A percentile compares a stretch with the other conserved stretches of the same genome.
phyloP scores from a whole-genome alignment of 2,113 vertebrate genomes.

The Labeo rohita region DNA sequence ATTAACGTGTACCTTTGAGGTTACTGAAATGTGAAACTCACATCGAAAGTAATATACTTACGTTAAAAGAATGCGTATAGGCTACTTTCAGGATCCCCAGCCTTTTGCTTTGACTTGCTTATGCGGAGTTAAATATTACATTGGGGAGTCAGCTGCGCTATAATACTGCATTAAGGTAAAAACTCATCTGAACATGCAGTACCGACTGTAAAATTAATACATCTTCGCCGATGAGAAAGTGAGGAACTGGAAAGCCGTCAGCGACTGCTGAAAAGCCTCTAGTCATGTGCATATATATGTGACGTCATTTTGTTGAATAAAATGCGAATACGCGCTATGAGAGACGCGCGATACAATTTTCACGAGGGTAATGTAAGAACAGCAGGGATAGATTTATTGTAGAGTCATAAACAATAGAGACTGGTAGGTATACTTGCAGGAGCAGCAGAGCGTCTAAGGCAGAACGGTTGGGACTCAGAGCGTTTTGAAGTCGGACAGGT shows the following conservation, averaged over 20 bases:
- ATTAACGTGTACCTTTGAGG: not conserved
- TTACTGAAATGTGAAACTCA: not conserved
- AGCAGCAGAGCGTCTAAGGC: not conserved
- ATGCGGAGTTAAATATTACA: not conserved
- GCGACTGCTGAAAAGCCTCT: constrained; percentile 34
- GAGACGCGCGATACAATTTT: constrained; percentile 46
- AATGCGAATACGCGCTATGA: constrained; percentile 56
- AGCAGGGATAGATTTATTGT: not conserved
- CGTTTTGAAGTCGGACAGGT: constrained; percentile 8
- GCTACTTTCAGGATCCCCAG: not conserved
- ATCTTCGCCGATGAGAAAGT: not conserved
- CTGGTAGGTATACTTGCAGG: not conserved
- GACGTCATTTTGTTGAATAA: constrained; percentile 66
- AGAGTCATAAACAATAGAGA: not conserved
- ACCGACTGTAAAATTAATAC: no score
- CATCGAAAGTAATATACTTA: not conserved
- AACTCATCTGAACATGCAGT: not conserved
- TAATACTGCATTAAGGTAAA: not conserved
- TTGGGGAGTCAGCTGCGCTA: not conserved
- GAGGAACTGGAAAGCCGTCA: not conserved
- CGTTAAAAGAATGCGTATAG: not conserved
- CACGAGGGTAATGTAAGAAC: constrained; percentile 30
- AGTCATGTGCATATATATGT: constrained; percentile 60
- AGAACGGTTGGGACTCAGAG: not conserved
- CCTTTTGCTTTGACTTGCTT: not conserved